Conservation (phyloP, 2,888 invertebrate genomes). For the Ommatoiulus sabulosus region DNA sequence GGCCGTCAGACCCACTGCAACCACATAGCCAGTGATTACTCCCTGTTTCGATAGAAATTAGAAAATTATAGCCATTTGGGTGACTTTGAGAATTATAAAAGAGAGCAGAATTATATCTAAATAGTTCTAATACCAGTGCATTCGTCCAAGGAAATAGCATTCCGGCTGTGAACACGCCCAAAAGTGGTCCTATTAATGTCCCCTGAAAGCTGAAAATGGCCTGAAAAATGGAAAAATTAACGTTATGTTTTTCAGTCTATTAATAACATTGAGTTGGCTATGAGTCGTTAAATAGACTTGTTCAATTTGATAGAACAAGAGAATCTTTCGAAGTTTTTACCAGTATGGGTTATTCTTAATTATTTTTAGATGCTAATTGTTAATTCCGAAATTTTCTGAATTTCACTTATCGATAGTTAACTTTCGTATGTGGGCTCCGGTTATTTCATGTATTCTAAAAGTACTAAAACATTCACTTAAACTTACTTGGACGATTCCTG, state of each 20-base stretch:
- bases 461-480: too few species aligned
- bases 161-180: conserved; percentile 5
- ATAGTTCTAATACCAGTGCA: background rate
- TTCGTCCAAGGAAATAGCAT: conserved; percentile 41
- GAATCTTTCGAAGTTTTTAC: too few species aligned
- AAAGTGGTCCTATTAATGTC: background rate
- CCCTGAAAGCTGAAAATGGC: conserved; percentile 26
- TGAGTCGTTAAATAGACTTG: too few species aligned
- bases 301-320: too few species aligned
- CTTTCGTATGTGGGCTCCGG: too few species aligned
- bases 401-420: too few species aligned
- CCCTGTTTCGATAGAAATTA: background rate
- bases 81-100: background rate
- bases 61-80: too few species aligned
- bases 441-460: too few species aligned
- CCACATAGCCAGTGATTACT: background rate
- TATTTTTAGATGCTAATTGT: too few species aligned
- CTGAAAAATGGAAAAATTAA: conserved; percentile 11
- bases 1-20: background rate
- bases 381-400: too few species aligned
- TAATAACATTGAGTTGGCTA: background rate
- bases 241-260: background rate
- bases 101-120: background rate
- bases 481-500: conserved; percentile 35
- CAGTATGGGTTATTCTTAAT: too few species aligned